Percentiles rank a stretch among this genome's conserved stretches.
These are phyloP conservation scores for Pollenia amentaria DNA, from an alignment of 2,888 invertebrate species.

Conservation along the genomic window DNA sequence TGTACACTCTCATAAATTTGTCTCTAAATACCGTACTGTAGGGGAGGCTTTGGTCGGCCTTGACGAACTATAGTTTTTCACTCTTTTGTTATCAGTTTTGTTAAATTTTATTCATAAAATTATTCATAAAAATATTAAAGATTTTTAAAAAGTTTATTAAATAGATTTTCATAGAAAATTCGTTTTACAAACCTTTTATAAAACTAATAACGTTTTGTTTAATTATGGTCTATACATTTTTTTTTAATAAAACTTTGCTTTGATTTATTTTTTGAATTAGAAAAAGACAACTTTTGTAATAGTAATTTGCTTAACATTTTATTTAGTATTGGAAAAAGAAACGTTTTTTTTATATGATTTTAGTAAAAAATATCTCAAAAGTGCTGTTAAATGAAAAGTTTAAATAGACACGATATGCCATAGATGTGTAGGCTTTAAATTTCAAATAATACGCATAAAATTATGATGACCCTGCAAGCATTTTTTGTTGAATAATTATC, in stretches of 20 bases:
- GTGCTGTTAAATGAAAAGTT: conserved; percentile 8
- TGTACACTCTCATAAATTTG: no score
- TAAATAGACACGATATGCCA: neutral
- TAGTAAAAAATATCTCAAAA: neutral
- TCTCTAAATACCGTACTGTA: no score
- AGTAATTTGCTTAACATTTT: neutral
- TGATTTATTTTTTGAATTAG: neutral
- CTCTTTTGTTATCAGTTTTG: neutral
- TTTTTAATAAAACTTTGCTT: conserved; percentile 8
- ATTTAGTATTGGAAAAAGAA: conserved; percentile 6
- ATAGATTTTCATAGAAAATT: no score
- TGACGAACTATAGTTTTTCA: no score
- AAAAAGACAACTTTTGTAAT: neutral
- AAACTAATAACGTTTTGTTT: no score
- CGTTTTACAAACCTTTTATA: no score
- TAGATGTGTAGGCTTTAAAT: neutral
- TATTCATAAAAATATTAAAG: no score
- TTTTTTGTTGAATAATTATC: no score
- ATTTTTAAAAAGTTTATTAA: no score
- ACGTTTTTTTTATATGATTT: neutral
- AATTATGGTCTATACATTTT: neutral
- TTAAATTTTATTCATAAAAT: no score
- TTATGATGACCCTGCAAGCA: neutral
- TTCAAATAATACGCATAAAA: conserved; percentile 7
- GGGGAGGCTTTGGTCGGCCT: no score